Conservation (phyloP, 2,797 vertebrate genomes). For the Siniperca scherzeri region DNA sequence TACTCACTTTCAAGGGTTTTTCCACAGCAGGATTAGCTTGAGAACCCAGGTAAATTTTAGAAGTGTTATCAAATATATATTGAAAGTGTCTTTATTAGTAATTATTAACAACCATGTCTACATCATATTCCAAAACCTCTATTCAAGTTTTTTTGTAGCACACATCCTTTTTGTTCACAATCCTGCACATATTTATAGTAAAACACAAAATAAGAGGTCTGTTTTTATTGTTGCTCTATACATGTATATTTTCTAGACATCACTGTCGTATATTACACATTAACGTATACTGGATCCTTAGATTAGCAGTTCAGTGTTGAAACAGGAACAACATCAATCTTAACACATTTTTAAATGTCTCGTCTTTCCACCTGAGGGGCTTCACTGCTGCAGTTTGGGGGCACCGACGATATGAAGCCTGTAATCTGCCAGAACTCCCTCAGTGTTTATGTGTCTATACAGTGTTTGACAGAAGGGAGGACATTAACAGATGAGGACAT, state of each 20-base stretch:
- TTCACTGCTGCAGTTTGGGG: constrained; percentile 15
- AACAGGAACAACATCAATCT: constrained; percentile 7
- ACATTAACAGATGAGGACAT: constrained; percentile 1
- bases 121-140: neutral
- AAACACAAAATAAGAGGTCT: no score
- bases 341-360: constrained; percentile 23
- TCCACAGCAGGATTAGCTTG: neutral
- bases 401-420: neutral
- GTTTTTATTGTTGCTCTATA: neutral
- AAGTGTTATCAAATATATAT: neutral
- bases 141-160: neutral
- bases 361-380: constrained; percentile 30
- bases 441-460: constrained; percentile 42
- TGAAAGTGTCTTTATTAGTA: neutral
- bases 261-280: neutral
- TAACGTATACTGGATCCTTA: neutral
- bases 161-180: neutral
- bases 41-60: neutral
- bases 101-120: neutral
- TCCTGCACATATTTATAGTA: neutral
- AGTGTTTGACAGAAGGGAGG: neutral
- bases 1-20: neutral
- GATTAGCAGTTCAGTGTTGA: neutral
- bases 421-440: constrained; percentile 37
- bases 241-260: neutral